A percentile compares a stretch with the other conserved stretches of the same genome.
These are phyloP conservation scores for Leptopilina drosophilae DNA, from an alignment of 2,888 invertebrate species.

Conservation along the genomic window DNA sequence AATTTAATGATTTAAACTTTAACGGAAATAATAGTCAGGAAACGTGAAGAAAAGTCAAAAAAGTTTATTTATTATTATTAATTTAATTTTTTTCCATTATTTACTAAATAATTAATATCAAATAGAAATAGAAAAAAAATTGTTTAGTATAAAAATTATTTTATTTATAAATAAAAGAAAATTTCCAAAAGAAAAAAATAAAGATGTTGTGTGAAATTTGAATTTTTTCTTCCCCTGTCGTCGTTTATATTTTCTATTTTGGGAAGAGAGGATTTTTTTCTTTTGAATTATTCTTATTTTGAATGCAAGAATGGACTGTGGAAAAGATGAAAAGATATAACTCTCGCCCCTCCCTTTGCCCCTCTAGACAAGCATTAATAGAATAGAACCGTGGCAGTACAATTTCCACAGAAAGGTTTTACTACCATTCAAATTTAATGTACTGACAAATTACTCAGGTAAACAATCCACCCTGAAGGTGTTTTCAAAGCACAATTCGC, in stretches of 20 bases:
- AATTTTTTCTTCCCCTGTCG: neutral
- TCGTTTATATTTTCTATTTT: neutral
- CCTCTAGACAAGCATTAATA: conserved; percentile 5
- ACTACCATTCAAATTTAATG: conserved; percentile 62
- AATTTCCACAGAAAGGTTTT: conserved; percentile 51
- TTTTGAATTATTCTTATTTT: neutral
- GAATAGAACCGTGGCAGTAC: conserved; percentile 16
- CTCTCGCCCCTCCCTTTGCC: conserved; percentile 43
- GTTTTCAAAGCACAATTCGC: neutral
- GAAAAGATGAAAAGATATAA: conserved; percentile 46
- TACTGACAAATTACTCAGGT: conserved; percentile 73
- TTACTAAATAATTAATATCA: no score
- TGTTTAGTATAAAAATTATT: no score
- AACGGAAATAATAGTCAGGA: no score
- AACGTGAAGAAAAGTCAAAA: no score
- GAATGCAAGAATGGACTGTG: conserved; percentile 26
- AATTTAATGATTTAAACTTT: no score
- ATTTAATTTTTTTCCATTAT: no score
- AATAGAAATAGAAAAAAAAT: no score
- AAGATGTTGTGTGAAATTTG: neutral
- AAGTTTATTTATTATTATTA: no score
- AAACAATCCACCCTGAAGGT: conserved; percentile 69
- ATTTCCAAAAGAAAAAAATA: no score
- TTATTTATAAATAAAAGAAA: no score
- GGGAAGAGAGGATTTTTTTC: conserved; percentile 23